Evolutionary conservation across 2,113 vertebrate genomes (phyloP).

Genomic region (Spea bombifrons): DNA sequence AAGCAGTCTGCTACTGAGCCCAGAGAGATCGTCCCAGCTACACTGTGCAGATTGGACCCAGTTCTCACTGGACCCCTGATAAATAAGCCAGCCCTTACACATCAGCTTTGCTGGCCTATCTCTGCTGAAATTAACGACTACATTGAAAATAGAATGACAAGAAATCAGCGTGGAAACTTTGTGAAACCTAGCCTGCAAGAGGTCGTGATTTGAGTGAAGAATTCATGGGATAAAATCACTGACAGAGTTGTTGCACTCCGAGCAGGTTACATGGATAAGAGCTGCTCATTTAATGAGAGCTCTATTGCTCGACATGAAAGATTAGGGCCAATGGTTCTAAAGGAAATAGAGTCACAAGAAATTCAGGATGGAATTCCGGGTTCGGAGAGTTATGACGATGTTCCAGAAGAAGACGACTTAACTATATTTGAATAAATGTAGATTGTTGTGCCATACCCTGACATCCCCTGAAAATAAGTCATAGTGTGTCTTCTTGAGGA

Average conservation of each 20-base stretch:
- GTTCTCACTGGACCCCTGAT: no score
- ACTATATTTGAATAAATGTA: slow-evolving; percentile 25
- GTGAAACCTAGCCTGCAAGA: slow-evolving; percentile 26
- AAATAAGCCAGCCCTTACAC: no score
- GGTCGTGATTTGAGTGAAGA: slow-evolving; percentile 32
- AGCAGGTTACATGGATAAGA: slow-evolving; percentile 10
- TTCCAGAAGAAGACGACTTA: slow-evolving; percentile 13
- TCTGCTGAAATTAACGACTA: slow-evolving; percentile 24
- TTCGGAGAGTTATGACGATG: slow-evolving; percentile 31
- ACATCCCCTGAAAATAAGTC: no score
- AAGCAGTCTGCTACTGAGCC: no score
- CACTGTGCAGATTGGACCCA: no score
- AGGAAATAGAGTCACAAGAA: slow-evolving; percentile 10
- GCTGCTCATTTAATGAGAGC: slow-evolving; percentile 14
- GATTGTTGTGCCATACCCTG: not conserved
- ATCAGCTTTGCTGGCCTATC: no score
- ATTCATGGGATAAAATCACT: slow-evolving; percentile 34
- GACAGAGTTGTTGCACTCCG: slow-evolving; percentile 10
- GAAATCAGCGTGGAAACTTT: slow-evolving; percentile 36
- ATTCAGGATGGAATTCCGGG: not conserved
- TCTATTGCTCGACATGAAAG: slow-evolving; percentile 24
- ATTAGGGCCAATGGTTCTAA: slow-evolving; percentile 12
- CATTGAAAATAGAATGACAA: slow-evolving; percentile 30
- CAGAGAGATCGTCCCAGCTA: no score
- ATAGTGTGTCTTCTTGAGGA: no score